Percentiles rank a stretch among this genome's conserved stretches.
These are phyloP conservation scores for Neotragus pygmaeus DNA, from an alignment of 2,113 vertebrate genomes.

Conservation along the genomic window DNA sequence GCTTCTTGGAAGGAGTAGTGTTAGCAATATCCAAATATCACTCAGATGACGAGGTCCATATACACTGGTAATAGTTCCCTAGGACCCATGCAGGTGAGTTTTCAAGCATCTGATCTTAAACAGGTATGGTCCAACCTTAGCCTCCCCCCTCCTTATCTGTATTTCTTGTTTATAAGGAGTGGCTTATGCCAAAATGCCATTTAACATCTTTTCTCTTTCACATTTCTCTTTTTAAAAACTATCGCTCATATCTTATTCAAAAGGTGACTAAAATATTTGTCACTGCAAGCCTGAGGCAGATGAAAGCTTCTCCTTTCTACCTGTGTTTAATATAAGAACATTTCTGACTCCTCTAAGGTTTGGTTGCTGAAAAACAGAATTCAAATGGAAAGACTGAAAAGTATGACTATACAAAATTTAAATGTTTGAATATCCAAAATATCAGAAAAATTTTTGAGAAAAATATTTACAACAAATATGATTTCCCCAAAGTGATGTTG, in stretches of 20 bases:
- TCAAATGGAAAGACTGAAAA: background rate
- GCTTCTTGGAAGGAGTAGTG: background rate
- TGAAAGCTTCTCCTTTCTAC: background rate
- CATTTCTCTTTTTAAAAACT: background rate
- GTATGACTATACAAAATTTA: background rate
- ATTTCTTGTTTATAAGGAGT: background rate
- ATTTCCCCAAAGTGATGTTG: background rate
- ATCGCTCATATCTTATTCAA: background rate
- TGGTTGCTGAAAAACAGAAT: background rate
- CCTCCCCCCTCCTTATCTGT: too few species aligned
- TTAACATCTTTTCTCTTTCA: background rate
- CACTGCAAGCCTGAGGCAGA: background rate
- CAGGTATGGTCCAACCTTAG: background rate
- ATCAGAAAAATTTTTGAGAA: background rate
- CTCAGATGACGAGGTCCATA: accelerated
- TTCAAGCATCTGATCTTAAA: background rate
- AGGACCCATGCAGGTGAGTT: background rate
- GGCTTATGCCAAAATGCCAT: background rate
- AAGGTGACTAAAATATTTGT: background rate
- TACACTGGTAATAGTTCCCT: background rate
- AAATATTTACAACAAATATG: background rate
- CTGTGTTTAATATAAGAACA: background rate
- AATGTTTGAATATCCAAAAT: background rate
- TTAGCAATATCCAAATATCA: background rate
- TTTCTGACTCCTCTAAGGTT: background rate